Evolutionary conservation across 2,797 vertebrate genomes (phyloP).

Genomic region (Chromobotia macracanthus): DNA sequence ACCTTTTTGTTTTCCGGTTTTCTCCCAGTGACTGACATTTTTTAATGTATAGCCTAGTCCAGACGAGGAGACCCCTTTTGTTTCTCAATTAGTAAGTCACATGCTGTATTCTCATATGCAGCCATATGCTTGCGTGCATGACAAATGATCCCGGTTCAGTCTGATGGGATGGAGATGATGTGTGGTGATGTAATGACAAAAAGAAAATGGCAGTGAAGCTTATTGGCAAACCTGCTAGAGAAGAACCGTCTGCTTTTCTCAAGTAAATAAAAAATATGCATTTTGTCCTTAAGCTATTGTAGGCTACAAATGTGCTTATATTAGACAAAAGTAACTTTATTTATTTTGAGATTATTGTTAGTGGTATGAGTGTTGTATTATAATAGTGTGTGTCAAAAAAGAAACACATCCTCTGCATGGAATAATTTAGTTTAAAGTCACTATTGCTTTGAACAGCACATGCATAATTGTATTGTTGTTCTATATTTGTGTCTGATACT

Average conservation of each 20-base stretch:
- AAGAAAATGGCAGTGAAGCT: neutral
- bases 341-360: no score
- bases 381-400: no score
- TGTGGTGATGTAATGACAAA: neutral
- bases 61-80: neutral
- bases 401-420: no score
- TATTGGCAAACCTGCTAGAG: no score
- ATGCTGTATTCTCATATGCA: neutral
- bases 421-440: no score
- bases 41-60: neutral
- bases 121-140: neutral
- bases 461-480: no score
- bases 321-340: no score
- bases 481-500: no score
- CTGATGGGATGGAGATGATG: neutral
- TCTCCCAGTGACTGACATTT: neutral
- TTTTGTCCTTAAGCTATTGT: slow-evolving; percentile 1
- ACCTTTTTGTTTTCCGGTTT: neutral
- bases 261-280: neutral
- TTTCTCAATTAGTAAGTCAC: neutral
- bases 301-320: slow-evolving; percentile 6
- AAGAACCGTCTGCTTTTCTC: neutral
- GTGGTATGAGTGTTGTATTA: no score
- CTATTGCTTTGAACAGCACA: no score
- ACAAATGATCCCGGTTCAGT: neutral